These are phyloP conservation scores for Hystrix cristata DNA, from an alignment of 2,113 vertebrate genomes.

Conservation along the genomic window DNA sequence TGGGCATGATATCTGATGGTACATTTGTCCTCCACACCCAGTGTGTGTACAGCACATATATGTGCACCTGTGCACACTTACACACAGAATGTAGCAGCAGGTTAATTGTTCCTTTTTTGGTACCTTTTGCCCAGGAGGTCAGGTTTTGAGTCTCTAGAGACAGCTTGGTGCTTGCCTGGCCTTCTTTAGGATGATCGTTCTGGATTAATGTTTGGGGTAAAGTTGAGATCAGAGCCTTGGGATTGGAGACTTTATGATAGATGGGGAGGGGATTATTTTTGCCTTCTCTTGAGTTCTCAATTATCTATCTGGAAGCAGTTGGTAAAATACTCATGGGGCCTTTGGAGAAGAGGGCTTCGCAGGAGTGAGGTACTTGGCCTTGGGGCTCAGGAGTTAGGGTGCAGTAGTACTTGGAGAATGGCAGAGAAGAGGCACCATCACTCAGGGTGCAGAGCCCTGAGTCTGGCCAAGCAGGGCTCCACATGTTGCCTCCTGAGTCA, in stretches of 20 bases:
- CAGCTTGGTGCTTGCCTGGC: not conserved
- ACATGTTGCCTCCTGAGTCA: not conserved
- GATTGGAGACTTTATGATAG: slow-evolving; percentile 25
- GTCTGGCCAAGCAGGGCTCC: not conserved
- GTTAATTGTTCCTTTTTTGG: not conserved
- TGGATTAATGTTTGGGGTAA: not conserved
- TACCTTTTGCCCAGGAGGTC: not conserved
- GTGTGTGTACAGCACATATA: not conserved
- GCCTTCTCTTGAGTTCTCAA: not conserved
- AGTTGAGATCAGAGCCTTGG: slow-evolving; percentile 21
- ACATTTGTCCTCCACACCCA: not conserved
- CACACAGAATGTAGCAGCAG: not conserved
- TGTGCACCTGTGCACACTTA: not conserved
- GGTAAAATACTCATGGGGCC: not conserved
- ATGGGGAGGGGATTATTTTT: not conserved
- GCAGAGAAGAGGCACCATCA: not conserved
- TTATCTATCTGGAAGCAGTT: slow-evolving; percentile 45
- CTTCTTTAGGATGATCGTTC: slow-evolving; percentile 46
- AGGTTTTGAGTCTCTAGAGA: not conserved
- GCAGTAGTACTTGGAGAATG: not conserved
- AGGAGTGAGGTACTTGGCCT: no score
- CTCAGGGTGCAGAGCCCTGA: not conserved
- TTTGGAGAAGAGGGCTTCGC: not conserved
- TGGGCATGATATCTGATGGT: not conserved
- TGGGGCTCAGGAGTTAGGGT: not conserved